phyloP scores from a whole-genome alignment of 2,113 vertebrate genomes.

The Myotis brandtii region DNA sequence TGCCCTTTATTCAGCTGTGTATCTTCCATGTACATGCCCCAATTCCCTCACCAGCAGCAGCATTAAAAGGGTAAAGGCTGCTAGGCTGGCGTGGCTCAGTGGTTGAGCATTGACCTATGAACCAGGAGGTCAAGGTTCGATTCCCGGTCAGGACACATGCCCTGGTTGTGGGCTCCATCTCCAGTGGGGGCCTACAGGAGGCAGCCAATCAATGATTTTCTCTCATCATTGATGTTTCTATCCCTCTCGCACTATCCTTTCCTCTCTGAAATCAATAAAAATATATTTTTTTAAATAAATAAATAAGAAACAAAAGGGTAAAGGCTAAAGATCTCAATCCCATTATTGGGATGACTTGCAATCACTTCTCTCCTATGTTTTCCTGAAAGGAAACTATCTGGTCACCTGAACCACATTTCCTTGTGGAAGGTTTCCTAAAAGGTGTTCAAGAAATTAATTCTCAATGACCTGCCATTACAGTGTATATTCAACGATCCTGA shows the following conservation, averaged over 20 bases:
- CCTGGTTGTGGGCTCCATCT: too few relatives aligned
- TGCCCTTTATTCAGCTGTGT: neutral
- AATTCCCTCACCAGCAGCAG: neutral
- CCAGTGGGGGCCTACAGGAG: too few relatives aligned
- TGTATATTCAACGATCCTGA: neutral
- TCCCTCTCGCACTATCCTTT: too few relatives aligned
- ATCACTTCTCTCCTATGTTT: neutral
- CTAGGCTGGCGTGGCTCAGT: too few relatives aligned
- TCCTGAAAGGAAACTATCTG: slow-evolving; percentile 15
- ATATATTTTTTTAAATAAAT: too few relatives aligned
- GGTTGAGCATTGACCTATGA: too few relatives aligned
- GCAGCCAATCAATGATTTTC: too few relatives aligned
- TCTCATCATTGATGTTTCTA: too few relatives aligned
- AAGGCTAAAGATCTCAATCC: neutral
- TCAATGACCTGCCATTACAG: neutral
- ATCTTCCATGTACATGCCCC: neutral
- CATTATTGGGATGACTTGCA: neutral
- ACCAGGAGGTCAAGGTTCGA: too few relatives aligned
- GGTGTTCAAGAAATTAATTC: slow-evolving; percentile 25
- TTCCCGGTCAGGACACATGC: too few relatives aligned
- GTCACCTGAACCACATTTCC: neutral
- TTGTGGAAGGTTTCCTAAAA: neutral
- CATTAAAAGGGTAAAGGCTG: neutral
- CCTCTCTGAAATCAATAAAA: too few relatives aligned
- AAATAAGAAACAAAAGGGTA: neutral